phyloP scores from a whole-genome alignment of 2,113 vertebrate genomes.

The Burhinus bistriatus region DNA sequence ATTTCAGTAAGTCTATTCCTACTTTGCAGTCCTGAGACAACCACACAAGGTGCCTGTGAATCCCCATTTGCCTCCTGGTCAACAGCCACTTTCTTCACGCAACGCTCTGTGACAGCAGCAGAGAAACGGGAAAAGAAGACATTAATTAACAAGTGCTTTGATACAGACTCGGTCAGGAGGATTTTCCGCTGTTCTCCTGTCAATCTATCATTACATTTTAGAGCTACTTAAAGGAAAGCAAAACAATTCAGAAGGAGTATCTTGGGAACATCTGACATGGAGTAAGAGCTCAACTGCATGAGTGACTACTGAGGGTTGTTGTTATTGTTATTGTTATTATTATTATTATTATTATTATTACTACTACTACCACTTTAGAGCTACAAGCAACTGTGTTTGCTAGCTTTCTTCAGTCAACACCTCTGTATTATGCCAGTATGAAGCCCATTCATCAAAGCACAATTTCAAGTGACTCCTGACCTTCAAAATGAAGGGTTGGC shows the following conservation, averaged over 20 bases:
- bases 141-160: not conserved
- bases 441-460: conserved; percentile 35
- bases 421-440: not conserved
- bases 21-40: not conserved
- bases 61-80: not conserved
- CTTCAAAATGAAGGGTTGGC: conserved; percentile 43
- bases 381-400: not conserved
- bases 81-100: not conserved
- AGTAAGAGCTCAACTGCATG: not conserved
- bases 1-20: not conserved
- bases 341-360: not conserved
- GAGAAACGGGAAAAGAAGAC: not conserved
- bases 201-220: not conserved
- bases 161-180: not conserved
- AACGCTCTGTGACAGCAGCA: not conserved
- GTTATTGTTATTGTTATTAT: no score
- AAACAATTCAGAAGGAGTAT: not conserved
- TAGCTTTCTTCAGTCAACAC: not conserved
- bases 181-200: not conserved
- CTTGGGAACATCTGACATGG: not conserved
- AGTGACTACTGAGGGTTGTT: not conserved
- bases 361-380: not conserved
- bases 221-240: not conserved
- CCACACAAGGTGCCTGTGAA: not conserved
- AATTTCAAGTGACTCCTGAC: conserved; percentile 48